phyloP scores from a whole-genome alignment of 2,797 vertebrate genomes.

The Fundulus diaphanus region DNA sequence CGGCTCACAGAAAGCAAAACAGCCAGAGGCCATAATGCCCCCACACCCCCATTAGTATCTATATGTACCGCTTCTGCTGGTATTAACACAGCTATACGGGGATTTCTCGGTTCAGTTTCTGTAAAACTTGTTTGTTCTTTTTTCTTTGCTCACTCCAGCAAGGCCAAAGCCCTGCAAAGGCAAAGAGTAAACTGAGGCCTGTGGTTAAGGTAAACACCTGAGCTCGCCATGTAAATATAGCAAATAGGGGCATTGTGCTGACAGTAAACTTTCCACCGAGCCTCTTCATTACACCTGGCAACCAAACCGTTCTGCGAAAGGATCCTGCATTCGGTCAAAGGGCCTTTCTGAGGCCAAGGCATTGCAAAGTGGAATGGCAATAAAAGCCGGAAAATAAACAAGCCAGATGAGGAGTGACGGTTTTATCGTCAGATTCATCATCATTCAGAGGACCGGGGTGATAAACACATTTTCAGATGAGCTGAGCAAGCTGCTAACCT shows the following conservation, averaged over 20 bases:
- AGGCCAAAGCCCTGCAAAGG: constrained; percentile 23
- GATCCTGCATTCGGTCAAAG: constrained; percentile 24
- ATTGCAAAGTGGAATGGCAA: constrained; percentile 24
- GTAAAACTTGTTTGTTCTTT: constrained; percentile 1
- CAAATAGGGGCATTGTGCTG: constrained; percentile 33
- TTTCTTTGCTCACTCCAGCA: constrained; percentile 5
- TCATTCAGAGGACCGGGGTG: constrained; percentile 40
- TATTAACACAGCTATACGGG: not conserved
- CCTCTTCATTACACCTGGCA: constrained; percentile 50
- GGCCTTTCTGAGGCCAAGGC: constrained; percentile 27
- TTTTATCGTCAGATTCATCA: constrained; percentile 58
- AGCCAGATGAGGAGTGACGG: constrained; percentile 31
- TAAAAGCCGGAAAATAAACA: constrained; percentile 24
- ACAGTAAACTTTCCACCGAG: constrained; percentile 49
- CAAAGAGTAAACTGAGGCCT: constrained; percentile 46
- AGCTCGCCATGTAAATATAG: constrained; percentile 67
- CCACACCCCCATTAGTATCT: constrained; percentile 22
- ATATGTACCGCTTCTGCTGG: constrained; percentile 19
- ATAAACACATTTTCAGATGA: constrained; percentile 40
- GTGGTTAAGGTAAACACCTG: constrained; percentile 65
- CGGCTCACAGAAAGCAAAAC: constrained; percentile 39
- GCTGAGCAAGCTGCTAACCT: constrained; percentile 12
- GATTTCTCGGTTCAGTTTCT: constrained; percentile 5
- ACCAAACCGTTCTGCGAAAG: constrained; percentile 43
- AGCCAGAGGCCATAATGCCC: constrained; percentile 14